Conservation (phyloP, 2,113 vertebrate species). For the Naja naja region DNA sequence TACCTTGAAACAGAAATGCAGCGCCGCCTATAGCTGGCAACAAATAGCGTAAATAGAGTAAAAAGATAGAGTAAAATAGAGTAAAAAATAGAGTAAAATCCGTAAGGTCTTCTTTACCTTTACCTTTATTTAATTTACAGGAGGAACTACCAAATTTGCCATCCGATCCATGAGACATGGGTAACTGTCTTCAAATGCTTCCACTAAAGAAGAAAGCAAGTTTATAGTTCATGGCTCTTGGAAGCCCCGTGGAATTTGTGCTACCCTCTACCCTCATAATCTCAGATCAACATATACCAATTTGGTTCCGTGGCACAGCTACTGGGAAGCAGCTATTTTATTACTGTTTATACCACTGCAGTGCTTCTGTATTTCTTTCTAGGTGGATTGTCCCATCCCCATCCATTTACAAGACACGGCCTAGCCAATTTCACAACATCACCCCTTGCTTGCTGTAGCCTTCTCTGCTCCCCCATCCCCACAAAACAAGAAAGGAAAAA, state of each 20-base stretch:
- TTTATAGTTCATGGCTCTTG: not conserved
- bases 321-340: not conserved
- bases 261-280: not conserved
- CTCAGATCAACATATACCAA: not conserved
- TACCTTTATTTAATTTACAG: not conserved
- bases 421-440: not conserved
- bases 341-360: not conserved
- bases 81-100: too few species aligned
- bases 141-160: not conserved
- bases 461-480: not conserved
- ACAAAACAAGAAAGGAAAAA: not conserved
- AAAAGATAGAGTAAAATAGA: too few species aligned
- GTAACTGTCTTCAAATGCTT: not conserved
- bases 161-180: not conserved
- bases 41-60: too few species aligned
- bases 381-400: not conserved
- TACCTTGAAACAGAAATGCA: too few species aligned
- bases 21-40: too few species aligned
- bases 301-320: not conserved
- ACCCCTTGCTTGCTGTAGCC: not conserved
- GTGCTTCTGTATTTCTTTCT: not conserved
- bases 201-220: not conserved
- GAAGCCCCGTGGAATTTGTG: not conserved
- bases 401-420: not conserved
- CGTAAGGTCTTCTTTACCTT: too few species aligned